phyloP scores from a whole-genome alignment of 2,888 invertebrate species.

The Amiota minor region DNA sequence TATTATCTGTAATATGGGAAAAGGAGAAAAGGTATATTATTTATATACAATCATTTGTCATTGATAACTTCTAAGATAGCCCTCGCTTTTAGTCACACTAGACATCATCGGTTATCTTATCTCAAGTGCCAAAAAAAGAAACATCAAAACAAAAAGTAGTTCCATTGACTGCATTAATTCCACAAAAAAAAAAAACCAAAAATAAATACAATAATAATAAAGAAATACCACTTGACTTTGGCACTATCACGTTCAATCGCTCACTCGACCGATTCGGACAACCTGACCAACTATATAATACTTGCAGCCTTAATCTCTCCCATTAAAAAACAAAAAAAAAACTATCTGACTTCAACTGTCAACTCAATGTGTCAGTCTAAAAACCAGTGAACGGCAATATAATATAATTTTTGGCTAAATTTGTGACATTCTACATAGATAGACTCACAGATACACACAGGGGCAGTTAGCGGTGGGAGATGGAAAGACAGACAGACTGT shows the following conservation, averaged over 20 bases:
- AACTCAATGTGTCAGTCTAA: constrained; percentile 51
- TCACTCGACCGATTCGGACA: constrained; percentile 41
- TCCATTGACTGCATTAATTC: constrained; percentile 20
- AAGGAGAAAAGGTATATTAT: too few relatives aligned
- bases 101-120: constrained; percentile 51
- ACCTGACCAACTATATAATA: not conserved
- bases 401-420: constrained; percentile 46
- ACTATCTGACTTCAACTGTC: constrained; percentile 54
- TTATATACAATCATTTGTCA: too few relatives aligned
- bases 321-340: not conserved
- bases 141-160: constrained; percentile 7
- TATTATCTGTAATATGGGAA: too few relatives aligned
- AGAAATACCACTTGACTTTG: constrained; percentile 4
- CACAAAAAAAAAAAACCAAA: not conserved
- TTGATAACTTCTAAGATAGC: too few relatives aligned
- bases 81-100: too few relatives aligned
- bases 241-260: constrained; percentile 29
- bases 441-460: constrained; percentile 49
- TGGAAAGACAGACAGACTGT: constrained; percentile 49
- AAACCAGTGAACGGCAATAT: constrained; percentile 43
- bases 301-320: constrained; percentile 51
- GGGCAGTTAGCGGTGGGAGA: constrained; percentile 44
- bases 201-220: constrained; percentile 1
- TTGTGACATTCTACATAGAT: constrained; percentile 49
- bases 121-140: constrained; percentile 44